Evolutionary conservation across 37 sponge, comb jelly and placozoan species (phyloP), one percentile per base, ranked within the genome.

Genomic region (Aplysina aerophoba): DNA sequence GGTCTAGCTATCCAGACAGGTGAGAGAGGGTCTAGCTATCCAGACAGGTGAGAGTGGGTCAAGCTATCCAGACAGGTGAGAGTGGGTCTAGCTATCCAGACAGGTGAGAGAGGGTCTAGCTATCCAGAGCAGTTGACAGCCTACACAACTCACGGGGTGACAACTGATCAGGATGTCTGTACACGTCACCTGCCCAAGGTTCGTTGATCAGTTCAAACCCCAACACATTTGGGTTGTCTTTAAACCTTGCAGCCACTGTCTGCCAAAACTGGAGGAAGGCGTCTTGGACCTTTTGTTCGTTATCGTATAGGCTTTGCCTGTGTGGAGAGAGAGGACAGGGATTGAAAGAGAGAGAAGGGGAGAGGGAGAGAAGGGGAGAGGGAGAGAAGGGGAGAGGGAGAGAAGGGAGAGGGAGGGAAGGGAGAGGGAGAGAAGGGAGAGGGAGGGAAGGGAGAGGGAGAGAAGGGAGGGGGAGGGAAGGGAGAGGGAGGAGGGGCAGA

Each of bases 191-290:
- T 0, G 93, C 89, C 96, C 96, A 95, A 11, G 96, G 96, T 54
- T 95, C 96, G 83, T 95, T 95, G 6, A 95, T n/a, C 56, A 95
- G 91, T 80, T 95, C 96, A 75, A 92, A 95, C 19, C 93, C 94
- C 35, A 95, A 57, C 40, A 95, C 91, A 39, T 90, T 86, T 0
- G 84, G 64, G 63, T 88, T 90, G 69, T 55, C 85, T 15, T 77
- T 80, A 74, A 95, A 95, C 41, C 62, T 81, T 37, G 79, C 41
- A 64, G 96, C 91, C 40, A 92, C 89, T 57, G 69, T 44, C 55
- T 83, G 56, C 96, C 96, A 95, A 77, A 95, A 95, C 84, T 62
- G 28, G 20, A 66, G 78, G 73, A 95, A 87, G 53, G 81, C 84
- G 55, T 95, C 96, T 55, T 88, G 90, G 11, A 94, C 55, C 21